Conservation (phyloP, 2,888 invertebrate species). For the Mechanitis messenoides region DNA sequence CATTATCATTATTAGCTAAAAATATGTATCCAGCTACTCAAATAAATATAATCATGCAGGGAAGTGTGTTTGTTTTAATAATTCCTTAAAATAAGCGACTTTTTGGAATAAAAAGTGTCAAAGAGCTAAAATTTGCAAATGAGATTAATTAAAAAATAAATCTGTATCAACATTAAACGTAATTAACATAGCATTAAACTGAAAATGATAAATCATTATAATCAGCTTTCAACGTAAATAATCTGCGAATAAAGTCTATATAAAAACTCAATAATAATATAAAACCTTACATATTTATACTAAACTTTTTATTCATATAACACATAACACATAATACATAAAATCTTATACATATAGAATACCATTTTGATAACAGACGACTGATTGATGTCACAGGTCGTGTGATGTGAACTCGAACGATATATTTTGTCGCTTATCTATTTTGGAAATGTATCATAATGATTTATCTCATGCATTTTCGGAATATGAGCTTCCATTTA, state of each 20-base stretch:
- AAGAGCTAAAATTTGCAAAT: no score
- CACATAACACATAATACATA: not conserved
- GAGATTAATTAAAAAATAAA: no score
- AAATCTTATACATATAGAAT: slow-evolving; percentile 1
- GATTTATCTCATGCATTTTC: slow-evolving; percentile 8
- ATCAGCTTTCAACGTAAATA: not conserved
- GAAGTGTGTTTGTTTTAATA: no score
- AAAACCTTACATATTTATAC: not conserved
- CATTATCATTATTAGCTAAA: no score
- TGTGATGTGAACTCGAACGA: slow-evolving; percentile 24
- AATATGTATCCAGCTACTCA: no score
- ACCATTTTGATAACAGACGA: slow-evolving; percentile 41
- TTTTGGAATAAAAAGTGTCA: no score
- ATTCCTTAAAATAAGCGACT: no score
- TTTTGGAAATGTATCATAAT: not conserved
- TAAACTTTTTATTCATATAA: not conserved
- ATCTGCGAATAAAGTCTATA: not conserved
- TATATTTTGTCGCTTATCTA: slow-evolving; percentile 1
- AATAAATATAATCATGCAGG: no score
- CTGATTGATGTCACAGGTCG: slow-evolving; percentile 61
- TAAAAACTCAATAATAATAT: not conserved
- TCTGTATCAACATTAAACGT: no score
- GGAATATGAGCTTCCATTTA: slow-evolving; percentile 5
- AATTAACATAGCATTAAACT: no score
- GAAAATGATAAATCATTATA: no score